phyloP scores from a whole-genome alignment of 2,888 invertebrate species.

The Esperia sulphurella region DNA sequence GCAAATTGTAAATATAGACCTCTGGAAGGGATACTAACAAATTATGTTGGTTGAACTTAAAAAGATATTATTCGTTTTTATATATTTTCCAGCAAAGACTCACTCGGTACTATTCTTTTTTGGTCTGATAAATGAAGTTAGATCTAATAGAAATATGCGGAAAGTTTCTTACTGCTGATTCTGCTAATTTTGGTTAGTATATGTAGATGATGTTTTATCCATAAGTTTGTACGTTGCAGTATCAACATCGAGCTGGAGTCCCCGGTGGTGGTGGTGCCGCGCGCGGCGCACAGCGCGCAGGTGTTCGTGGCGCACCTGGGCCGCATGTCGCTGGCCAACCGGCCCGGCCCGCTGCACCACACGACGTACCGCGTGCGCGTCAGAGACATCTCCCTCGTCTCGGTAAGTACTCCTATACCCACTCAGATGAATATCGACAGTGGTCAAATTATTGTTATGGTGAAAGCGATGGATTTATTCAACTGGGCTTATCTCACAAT shows the following conservation, averaged over 20 bases:
- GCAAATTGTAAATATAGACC: background rate
- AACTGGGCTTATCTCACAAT: too few relatives aligned
- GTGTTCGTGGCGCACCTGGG: slow-evolving; percentile 96
- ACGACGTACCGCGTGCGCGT: slow-evolving; percentile 84
- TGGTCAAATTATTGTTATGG: too few relatives aligned
- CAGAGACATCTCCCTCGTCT: slow-evolving; percentile 92
- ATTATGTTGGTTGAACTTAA: background rate
- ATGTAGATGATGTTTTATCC: too few relatives aligned
- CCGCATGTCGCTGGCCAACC: slow-evolving; percentile 83
- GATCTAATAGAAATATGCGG: too few relatives aligned
- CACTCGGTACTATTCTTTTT: too few relatives aligned
- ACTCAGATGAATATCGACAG: too few relatives aligned
- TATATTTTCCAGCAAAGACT: too few relatives aligned
- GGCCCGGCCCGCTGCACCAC: slow-evolving; percentile 34
- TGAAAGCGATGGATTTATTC: too few relatives aligned
- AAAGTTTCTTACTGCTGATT: too few relatives aligned
- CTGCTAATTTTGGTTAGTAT: too few relatives aligned
- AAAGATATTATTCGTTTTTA: too few relatives aligned
- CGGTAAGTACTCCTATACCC: slow-evolving; percentile 48
- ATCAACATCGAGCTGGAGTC: slow-evolving; percentile 91
- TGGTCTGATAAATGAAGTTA: too few relatives aligned
- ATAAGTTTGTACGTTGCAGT: slow-evolving; percentile 10
- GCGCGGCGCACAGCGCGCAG: slow-evolving; percentile 86
- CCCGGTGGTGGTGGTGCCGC: slow-evolving; percentile 93
- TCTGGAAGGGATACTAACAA: background rate